phyloP scores from a whole-genome alignment of 1,140 invertebrate species.

The Ceratosolen fusciceps region DNA sequence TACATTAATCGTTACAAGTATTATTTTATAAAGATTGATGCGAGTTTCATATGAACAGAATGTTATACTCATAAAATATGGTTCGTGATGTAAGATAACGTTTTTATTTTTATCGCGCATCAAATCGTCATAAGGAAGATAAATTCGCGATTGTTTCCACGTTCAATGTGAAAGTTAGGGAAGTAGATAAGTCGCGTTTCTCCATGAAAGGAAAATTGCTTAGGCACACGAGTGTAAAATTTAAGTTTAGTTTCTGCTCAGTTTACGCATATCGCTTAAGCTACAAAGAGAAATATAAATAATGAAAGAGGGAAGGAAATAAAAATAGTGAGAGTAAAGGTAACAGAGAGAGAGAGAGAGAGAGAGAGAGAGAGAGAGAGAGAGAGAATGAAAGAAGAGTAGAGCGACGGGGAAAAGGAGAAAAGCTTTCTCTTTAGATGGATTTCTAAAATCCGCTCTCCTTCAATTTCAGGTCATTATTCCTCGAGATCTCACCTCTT shows the following conservation, averaged over 20 bases:
- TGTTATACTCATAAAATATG: no score
- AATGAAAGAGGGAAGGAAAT: background rate
- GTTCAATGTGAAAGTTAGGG: background rate
- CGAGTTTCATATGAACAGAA: no score
- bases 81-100: no score
- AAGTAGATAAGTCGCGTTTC: background rate
- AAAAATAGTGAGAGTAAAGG: slow-evolving; percentile 13
- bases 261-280: background rate
- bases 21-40: no score
- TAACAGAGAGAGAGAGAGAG: background rate
- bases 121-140: background rate
- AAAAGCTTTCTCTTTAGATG: slow-evolving; percentile 54
- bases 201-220: background rate
- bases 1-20: no score
- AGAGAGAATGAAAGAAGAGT: slow-evolving; percentile 37
- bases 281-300: background rate
- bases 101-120: background rate
- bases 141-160: background rate
- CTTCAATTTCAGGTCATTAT: slow-evolving; percentile 61
- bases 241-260: background rate
- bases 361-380: background rate
- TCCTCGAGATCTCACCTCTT: slow-evolving; percentile 17
- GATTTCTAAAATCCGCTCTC: slow-evolving; percentile 60
- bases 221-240: background rate
- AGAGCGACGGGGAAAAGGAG: slow-evolving; percentile 48